These are phyloP conservation scores for Chloroclysta siterata DNA, from an alignment of 2,888 invertebrate species.

Conservation along the genomic window DNA sequence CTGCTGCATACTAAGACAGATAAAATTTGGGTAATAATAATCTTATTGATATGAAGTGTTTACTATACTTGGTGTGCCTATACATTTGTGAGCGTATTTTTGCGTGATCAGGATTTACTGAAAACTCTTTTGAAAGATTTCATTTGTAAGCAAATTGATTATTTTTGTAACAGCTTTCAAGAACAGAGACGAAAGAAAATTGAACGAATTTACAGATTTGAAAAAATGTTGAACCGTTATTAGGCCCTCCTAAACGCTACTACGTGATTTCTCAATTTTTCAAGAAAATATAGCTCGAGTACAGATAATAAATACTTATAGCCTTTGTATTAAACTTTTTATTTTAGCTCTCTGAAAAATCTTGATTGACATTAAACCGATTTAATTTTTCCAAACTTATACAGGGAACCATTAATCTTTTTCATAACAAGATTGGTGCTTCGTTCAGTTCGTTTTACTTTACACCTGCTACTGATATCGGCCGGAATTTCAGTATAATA, in stretches of 20 bases:
- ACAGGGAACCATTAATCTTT: conserved; percentile 34
- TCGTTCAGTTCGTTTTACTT: conserved; percentile 34
- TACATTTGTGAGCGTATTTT: not conserved
- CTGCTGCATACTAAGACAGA: no score
- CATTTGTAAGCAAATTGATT: conserved; percentile 28
- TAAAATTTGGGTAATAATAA: no score
- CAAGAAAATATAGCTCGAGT: conserved; percentile 15
- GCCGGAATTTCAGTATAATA: conserved; percentile 26
- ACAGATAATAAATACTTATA: conserved; percentile 3
- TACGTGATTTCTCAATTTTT: conserved; percentile 32
- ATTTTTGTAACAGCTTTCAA: conserved; percentile 38
- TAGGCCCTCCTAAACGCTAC: conserved; percentile 24
- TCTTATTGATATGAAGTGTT: no score
- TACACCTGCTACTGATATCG: conserved; percentile 35
- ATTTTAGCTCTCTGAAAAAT: conserved; percentile 28
- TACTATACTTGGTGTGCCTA: not conserved
- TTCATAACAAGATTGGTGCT: conserved; percentile 35
- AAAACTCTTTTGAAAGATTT: not conserved
- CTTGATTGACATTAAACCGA: conserved; percentile 34
- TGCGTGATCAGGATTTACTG: not conserved
- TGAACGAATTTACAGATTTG: conserved; percentile 28
- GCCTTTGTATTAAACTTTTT: conserved; percentile 21
- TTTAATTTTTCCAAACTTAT: conserved; percentile 36
- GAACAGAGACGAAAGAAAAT: conserved; percentile 38
- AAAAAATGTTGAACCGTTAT: conserved; percentile 28